Evolutionary conservation across 2,797 vertebrate species (phyloP), one percentile per base, ranked within the genome.

Genomic region (Melopsittacus undulatus): DNA sequence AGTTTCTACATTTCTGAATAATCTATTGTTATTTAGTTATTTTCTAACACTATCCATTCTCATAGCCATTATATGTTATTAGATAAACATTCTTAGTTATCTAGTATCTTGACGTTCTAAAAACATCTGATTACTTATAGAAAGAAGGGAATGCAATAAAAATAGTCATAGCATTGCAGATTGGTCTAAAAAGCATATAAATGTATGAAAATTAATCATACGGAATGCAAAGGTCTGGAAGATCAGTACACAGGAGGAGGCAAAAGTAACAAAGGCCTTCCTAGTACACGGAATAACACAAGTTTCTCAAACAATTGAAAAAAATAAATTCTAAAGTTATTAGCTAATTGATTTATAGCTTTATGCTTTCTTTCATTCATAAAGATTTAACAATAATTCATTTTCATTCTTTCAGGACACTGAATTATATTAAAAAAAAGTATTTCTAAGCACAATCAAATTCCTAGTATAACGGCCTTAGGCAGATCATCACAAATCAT

Each of bases 381-480:
- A 83, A 82, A 93, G 78, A 80, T 95, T 95, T 92, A 80, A 89
- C 23, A 91, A 74, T 76, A 66, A 83, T 90, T 87, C 40, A 38
- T 96, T 94, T 87, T 92, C 64, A 81, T 94, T 32, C 11, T 89
- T 97, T 95, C 89, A 78, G 22, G 61, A 51, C 34, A 8, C 24
- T 75, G 48, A 75, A 45, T 87, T 87, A 79, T 59, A 56, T 64
- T 69, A 16, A 62, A 56, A 79, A 79, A 63, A 91, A 59, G 11
- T 17, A 27, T 92, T 86, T 90, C 34, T 67, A 42, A 70, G 51
- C 21, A 77, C 64, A 63, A 89, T 59, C 29, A n/a, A 6, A 17
- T 87, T 87, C 52, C 77, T 36, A 72, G 56, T 80, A 13, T 64
- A 64, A 81, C 68, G 18, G 32, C 17, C 15, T 63, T 67, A 92